A percentile compares a stretch with the other conserved stretches of the same genome.
These are phyloP conservation scores for Orthonychiurus folsomi DNA, from an alignment of 2,888 invertebrate genomes.

Conservation along the genomic window DNA sequence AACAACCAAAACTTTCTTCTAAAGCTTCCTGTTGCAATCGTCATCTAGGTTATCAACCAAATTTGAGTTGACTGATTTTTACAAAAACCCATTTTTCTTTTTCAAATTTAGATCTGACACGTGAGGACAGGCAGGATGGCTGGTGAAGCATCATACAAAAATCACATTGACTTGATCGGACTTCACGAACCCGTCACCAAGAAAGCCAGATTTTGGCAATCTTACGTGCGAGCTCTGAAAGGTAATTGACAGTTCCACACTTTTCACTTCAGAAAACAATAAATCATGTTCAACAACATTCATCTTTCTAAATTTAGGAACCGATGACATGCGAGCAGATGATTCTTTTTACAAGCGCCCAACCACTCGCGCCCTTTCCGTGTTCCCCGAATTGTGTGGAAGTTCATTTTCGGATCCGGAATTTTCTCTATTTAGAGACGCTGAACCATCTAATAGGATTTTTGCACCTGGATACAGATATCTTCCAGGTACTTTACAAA, in stretches of 20 bases:
- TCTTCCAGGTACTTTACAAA: slow-evolving; percentile 65
- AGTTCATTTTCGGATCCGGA: slow-evolving; percentile 52
- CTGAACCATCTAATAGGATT: slow-evolving; percentile 56
- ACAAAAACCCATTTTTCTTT: too few relatives aligned
- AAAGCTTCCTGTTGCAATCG: too few relatives aligned
- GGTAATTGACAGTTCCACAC: slow-evolving; percentile 52
- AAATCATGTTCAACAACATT: not conserved
- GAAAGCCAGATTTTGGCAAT: slow-evolving; percentile 90
- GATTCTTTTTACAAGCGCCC: slow-evolving; percentile 58
- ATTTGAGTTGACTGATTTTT: too few relatives aligned
- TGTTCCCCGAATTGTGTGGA: slow-evolving; percentile 24
- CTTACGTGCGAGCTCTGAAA: slow-evolving; percentile 83
- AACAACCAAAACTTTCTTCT: too few relatives aligned
- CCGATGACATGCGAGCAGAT: slow-evolving; percentile 83
- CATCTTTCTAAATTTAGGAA: slow-evolving; percentile 52
- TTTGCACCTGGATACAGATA: slow-evolving; percentile 81
- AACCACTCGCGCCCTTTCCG: slow-evolving; percentile 43
- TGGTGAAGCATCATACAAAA: slow-evolving; percentile 61
- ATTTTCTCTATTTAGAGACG: slow-evolving; percentile 65
- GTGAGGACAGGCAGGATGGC: slow-evolving; percentile 15
- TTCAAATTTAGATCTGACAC: too few relatives aligned
- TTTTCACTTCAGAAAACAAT: not conserved
- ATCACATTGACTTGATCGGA: slow-evolving; percentile 87
- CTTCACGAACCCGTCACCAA: slow-evolving; percentile 83
- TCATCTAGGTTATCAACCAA: too few relatives aligned